Evolutionary conservation across 2,888 invertebrate genomes (phyloP), one percentile per base, ranked within the genome.

Genomic region (Aphrophora alni): DNA sequence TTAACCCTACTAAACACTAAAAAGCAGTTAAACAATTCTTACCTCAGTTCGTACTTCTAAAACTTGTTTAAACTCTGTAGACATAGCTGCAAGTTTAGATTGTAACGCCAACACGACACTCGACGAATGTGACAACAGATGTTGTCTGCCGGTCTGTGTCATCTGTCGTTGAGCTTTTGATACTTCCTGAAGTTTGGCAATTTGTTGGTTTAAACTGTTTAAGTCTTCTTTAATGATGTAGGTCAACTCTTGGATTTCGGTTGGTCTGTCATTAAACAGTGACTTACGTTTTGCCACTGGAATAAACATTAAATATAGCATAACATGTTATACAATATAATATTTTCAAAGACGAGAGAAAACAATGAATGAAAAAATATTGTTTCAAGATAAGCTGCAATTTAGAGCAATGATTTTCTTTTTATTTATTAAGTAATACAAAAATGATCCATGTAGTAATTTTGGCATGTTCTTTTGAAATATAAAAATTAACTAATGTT

Each of bases 211-310:
- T 84, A 99, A 91, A 85, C 95, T 96, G 88, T 94, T 95, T 83
- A 99, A 92, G 88, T 99, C 99, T 84, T 97, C 97, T 89, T 98
- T 98, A 81, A 99, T 98, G 81, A 98, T 98, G 87, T 97, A 97
- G 0, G 98, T 99, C 80, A 99, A 89, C 88, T 99, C 98, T 88
- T 99, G 98, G 81, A 99, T 98, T 91, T 99, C 99, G 78, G 94
- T 92, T 38, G 98, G 96, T 88, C 97, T 92, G 88, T 99, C 99
- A 89, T 99, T 98, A 90, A 99, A 99, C 78, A 99, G 91, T 0
- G 98, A 98, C 88, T 97, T 98, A 87, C 96, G 94, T 90, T 98
- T 98, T n/a, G 99, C 98, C 92, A 99, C 97, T 97, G 88, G 75
- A 92, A 91, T 82, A 81, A 83, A 69, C 8, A 33, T 33, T 33